A percentile compares a stretch with the other conserved stretches of the same genome.
phyloP scores from a whole-genome alignment of 2,888 invertebrate species.

The Polydesmus complanatus region DNA sequence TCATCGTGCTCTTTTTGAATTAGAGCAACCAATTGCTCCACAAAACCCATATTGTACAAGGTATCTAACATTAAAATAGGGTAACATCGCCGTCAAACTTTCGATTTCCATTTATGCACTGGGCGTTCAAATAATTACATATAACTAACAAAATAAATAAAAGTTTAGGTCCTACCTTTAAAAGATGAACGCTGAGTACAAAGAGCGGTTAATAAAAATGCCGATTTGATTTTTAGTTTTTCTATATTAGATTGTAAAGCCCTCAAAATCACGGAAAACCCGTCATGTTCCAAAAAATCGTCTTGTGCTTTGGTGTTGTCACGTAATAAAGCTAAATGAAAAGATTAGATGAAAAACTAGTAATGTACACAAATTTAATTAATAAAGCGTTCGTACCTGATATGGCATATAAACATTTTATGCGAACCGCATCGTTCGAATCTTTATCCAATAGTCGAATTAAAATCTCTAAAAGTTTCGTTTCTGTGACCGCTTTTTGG shows the following conservation, averaged over 20 bases:
- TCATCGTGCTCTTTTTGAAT: constrained; percentile 29
- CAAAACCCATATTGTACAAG: constrained; percentile 32
- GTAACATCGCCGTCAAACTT: background rate
- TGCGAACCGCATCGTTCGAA: constrained; percentile 40
- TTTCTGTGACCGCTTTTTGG: constrained; percentile 49
- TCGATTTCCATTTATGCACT: background rate
- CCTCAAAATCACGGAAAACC: constrained; percentile 47
- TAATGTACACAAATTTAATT: background rate
- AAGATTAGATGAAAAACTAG: background rate
- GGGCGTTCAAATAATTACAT: background rate
- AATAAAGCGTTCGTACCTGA: constrained; percentile 43
- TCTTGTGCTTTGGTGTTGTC: constrained; percentile 46
- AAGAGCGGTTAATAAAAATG: constrained; percentile 53
- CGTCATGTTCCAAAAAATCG: constrained; percentile 48
- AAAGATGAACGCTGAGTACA: constrained; percentile 40
- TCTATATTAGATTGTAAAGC: constrained; percentile 44
- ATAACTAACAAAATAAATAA: background rate
- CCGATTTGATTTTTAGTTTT: constrained; percentile 52
- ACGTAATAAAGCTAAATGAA: constrained; percentile 45
- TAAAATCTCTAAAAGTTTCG: constrained; percentile 48
- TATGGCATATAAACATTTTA: constrained; percentile 61
- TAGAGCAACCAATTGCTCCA: constrained; percentile 31
- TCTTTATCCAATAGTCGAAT: constrained; percentile 46
- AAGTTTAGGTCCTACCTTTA: constrained; percentile 37
- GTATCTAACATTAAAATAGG: constrained; percentile 26